Conservation (phyloP, 1,140 invertebrate genomes). For the Xylocopa sonorina region DNA sequence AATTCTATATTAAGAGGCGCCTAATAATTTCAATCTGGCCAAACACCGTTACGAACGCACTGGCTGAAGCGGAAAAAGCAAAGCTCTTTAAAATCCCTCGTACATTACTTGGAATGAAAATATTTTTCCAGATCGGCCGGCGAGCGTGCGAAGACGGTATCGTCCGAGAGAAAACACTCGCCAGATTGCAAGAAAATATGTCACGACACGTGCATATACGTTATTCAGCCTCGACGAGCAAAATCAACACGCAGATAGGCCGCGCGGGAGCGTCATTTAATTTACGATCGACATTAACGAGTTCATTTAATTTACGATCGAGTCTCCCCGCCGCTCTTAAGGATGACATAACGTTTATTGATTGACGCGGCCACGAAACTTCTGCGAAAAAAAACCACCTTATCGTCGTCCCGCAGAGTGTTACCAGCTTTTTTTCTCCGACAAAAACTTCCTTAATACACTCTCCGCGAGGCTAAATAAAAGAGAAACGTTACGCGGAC, state of each 20-base stretch:
- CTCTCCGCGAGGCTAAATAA: too few species aligned
- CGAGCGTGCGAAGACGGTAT: background rate
- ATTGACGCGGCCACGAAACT: constrained; percentile 6
- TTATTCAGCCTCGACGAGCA: background rate
- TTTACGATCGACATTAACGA: constrained; percentile 18
- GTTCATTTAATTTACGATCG: constrained; percentile 18
- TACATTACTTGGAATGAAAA: background rate
- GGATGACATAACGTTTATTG: constrained; percentile 18
- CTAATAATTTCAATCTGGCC: too few species aligned
- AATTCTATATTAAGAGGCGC: too few species aligned
- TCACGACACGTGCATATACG: background rate
- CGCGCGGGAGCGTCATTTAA: background rate
- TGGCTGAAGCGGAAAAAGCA: background rate
- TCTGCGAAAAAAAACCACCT: constrained; percentile 49
- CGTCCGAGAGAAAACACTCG: background rate
- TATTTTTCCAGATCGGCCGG: background rate
- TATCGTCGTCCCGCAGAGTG: too few species aligned
- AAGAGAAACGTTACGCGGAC: too few species aligned
- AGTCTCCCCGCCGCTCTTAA: too few species aligned
- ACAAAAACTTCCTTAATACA: too few species aligned
- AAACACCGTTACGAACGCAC: background rate
- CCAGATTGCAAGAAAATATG: background rate
- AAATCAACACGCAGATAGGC: background rate
- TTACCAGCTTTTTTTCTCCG: too few species aligned
- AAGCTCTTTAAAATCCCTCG: background rate